Evolutionary conservation across 2,888 invertebrate genomes (phyloP), one percentile per base, ranked within the genome.

Genomic region (Drosophila limbata): DNA sequence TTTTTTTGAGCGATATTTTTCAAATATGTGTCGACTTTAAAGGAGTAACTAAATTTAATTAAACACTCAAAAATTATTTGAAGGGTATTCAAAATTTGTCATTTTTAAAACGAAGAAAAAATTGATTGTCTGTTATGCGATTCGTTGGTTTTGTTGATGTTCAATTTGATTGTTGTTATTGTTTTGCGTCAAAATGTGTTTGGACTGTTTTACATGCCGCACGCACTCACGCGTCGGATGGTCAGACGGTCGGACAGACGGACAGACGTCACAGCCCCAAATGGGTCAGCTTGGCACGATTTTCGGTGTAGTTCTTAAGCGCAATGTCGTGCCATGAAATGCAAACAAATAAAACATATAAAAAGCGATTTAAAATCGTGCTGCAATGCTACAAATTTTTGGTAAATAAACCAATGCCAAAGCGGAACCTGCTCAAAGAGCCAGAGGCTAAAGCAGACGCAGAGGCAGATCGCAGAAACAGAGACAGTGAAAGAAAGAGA

Each of bases 331-430:
- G 79, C 69, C 75, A 79, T 72, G 62, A 81, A 78, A 81, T 78
- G 67, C 67, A 79, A 74, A 69, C 63, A 77, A 62, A 21, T 21
- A 28, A 28, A 60, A 73, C 62, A 69, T 66, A 74, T 71, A 71
- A 68, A 77, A 64, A 77, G 51, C 52, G 56, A 68, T 69, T 81
- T 69, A 48, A 79, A 72, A 70, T 81, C 79, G 82, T 80, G 80
- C 79, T 70, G 73, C 79, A 79, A 81, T 81, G 79, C 70, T 70
- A 79, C 76, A 82, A 75, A 82, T 79, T 63, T 73, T 79, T 73
- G 73, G 60, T 71, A 71, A 69, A 77, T 69, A 81, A 77, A 77
- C 48, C 69, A 81, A 81, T 82, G 71, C 71, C 82, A 75, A 80
- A 70, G 79, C 76, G 79, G 73, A 79, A 80, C 74, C 81, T 56